Base-by-base conservation (phyloP, 2,888 invertebrate genomes). In the Shargacucullia verbasci region DNA sequence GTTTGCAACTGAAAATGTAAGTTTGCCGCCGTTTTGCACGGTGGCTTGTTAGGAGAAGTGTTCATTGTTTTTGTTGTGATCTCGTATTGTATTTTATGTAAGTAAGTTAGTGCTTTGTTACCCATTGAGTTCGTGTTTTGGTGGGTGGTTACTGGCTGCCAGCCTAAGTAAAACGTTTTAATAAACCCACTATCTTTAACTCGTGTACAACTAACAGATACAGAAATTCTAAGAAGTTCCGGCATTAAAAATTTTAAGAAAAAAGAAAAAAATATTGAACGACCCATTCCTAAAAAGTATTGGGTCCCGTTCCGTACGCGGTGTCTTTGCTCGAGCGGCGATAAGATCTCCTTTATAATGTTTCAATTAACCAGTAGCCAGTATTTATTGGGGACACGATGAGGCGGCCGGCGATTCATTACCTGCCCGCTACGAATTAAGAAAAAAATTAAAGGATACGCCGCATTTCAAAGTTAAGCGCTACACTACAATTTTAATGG, bases 351-450 rank as follows among this genome's bases (percentile, higher is more conserved):
- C 71, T 85, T 89, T 87, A 92, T 91, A 91, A 93, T 92, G 92
- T 93, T 90, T 93, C 92, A 93, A 92, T 93, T 93, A 93, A 92
- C 89, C 92, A 91, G 92, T 91, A 93, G 92, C 92, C 84, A 84
- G 87, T 91, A 92, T 90, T 92, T 92, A 92, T 90, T 90, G 86
- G 89, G 83, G 89, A 87, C 89, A 86, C 77, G 80, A 78, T 58
- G 74, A 66, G 66, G 68, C 62, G 80, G 76, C 77, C 81, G 76
- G 60, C 83, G 85, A 86, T 89, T 89, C 89, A 89, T 90, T 91
- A 90, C 89, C 89, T 88, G 84, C 76, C 76, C 71, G 73, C 75
- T 78, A 79, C 75, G 76, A 80, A 81, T 74, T 75, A 79, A 80
- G 80, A 84, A 86, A 83, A 84, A 84, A 85, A 65, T 75, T 75